These are phyloP conservation scores for Alouatta palliata DNA, from an alignment of 2,113 vertebrate species.

Conservation along the genomic window DNA sequence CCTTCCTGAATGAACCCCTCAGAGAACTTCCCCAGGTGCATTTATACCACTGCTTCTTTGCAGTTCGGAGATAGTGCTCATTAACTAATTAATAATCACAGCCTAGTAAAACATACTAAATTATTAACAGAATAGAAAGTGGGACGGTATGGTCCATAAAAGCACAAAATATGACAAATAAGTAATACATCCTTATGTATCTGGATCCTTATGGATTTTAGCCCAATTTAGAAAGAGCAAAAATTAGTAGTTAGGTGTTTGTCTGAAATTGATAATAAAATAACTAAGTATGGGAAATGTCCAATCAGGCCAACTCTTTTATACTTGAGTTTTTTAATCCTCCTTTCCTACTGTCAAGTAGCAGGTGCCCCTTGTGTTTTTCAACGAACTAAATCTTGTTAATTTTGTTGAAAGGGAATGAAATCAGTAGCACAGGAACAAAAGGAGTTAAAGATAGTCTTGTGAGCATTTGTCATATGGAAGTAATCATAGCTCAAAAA, in stretches of 20 bases:
- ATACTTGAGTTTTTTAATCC: not conserved
- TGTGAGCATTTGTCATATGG: not conserved
- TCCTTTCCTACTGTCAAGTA: not conserved
- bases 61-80: not conserved
- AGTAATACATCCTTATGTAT: not conserved
- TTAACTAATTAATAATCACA: not conserved
- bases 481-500: not conserved
- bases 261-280: constrained; percentile 32
- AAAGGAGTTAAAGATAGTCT: constrained; percentile 28
- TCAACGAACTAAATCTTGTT: not conserved
- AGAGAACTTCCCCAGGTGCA: not conserved
- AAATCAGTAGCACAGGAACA: not conserved
- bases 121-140: not conserved
- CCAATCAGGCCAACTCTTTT: not conserved
- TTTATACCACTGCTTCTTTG: not conserved
- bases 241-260: constrained; percentile 2
- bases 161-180: not conserved
- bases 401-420: not conserved
- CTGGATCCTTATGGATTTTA: constrained; percentile 3
- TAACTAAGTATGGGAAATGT: not conserved
- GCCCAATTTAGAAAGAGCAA: constrained; percentile 3
- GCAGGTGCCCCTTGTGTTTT: not conserved
- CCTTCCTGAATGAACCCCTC: not conserved
- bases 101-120: not conserved
- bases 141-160: not conserved